Evolutionary conservation across 1,140 invertebrate genomes (phyloP), one percentile per base, ranked within the genome.

Genomic region (Halesus radiatus): DNA sequence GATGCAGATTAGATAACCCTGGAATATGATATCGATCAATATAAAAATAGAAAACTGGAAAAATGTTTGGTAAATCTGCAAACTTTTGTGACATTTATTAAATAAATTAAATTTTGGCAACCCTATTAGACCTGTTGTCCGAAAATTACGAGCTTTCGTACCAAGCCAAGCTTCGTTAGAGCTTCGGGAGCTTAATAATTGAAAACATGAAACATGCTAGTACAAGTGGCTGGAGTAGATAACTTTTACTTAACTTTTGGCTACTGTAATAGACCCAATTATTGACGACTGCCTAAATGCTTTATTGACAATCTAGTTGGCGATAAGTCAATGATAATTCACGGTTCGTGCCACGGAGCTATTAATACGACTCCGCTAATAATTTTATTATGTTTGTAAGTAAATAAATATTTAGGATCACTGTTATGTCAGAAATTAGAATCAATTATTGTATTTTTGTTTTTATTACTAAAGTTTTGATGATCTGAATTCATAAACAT

Each of bases 71-170:
- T 37, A 37, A 3, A 37, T 37, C 32, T 37, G 3, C 32, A 37
- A 37, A 3, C 26, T 29, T 5, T 29, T 29, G 26, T 29, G 5
- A n/a, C n/a, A n/a, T n/a, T n/a, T n/a, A n/a, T n/a, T 29, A 29
- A 29, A 29, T 3, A 1, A 16, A 64, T 20, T 56, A 56, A 23
- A 10, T 13, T 23, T 64, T 26, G 60, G 29, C 60, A 64, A 26
- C 54, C 74, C 37, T 52, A 8, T 64, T 6, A 26, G 23, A 50
- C 58, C 37, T 64, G 75, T 77, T 77, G 75, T 26, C 50, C 15
- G 20, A 79, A 64, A 54, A 75, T 52, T 32, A 18, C 37, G 78
- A 80, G 76, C 78, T 77, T 80, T 73, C 26, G 50, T 54, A 54
- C 6, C 50, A 18, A 73, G 37, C n/a, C 45, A 5, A 73, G 70